Base-by-base conservation (phyloP, 2,888 invertebrate species). In the Oscheius myriophilus region DNA sequence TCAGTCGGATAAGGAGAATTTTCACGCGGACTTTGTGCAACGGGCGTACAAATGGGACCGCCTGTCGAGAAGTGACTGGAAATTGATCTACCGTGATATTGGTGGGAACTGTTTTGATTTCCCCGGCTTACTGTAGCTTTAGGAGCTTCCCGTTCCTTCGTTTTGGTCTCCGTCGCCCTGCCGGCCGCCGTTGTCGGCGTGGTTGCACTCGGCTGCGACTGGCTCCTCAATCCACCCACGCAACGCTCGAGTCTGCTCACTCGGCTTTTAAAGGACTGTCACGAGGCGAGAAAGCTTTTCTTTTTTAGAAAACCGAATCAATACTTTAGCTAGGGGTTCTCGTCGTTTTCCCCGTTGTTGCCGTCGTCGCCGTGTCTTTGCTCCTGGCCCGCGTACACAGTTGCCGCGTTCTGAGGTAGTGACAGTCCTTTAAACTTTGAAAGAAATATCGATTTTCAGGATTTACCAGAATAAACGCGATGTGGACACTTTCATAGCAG, bases 131-230 rank as follows among this genome's bases (percentile, higher is more conserved):
- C 9, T 33, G 33, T 33, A 33, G 33, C 9, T 33, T 33, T 49
- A 77, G 77, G 74, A 6, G 77, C 79, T 3, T 73, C 76, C 42
- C 67, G 76, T 51, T 70, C 77, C 41, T 78, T 74, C 63, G 54
- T 65, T 45, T 71, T 78, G 67, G 73, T 72, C 7, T 67, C 75
- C 21, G 61, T 68, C 12, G 69, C 72, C 39, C 63, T 76, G 12
- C 79, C 79, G 7, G 52, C 70, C 25, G 70, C 74, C 41, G 42
- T 79, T 21, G 39, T 64, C 9, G 75, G 77, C 12, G 58, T 68
- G 6, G 25, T 58, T 11, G 46, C 75, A n/a, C 67, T 76, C 45
- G 42, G 70, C 4, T 61, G 64, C 23, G 79, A 79, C 52, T 49
- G 71, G 23, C 52, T 46, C 16, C 57, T 62, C 26, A 69, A 78